Base-by-base conservation (phyloP, 2,888 invertebrate species). In the Leucoptera coffeella region DNA sequence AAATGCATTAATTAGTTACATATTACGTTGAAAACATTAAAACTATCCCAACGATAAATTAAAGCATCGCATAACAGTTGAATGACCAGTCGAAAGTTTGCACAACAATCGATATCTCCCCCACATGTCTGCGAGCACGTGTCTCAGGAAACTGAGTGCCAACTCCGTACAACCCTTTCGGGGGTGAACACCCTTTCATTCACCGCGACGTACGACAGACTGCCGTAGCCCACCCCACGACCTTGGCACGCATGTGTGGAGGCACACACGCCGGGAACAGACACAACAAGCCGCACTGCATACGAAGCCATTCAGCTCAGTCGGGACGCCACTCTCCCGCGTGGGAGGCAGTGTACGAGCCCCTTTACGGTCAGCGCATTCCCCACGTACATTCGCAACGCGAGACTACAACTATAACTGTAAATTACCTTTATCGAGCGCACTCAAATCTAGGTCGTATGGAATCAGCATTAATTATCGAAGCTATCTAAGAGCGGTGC, bases 401-500 rank as follows among this genome's bases (percentile, higher is more conserved):
- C 62, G 61, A 65, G 62, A n/a, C 64, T 65, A 64, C 58, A 61
- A 62, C 62, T 60, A 64, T 60, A 65, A 64, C 65, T 62, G 67
- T 67, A 64, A 64, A 65, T 65, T 65, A 64, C 61, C 55, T 67
- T 61, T 61, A 62, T 61, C 65, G 60, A 61, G 54, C 59, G 50
- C 50, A 50, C 50, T 56, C 52, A 53, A 58, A 67, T 56, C 56
- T 67, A 62, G 67, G 67, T 67, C 67, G 67, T 65, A 67, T 67
- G 69, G 64, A 67, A 65, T 69, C 67, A 67, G 61, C 65, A 67
- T 67, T 65, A 67, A 67, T 67, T 67, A 65, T 65, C 60, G 59
- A 54, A 61, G 52, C 62, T 65, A 67, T 67, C 65, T 65, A 50
- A 57, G 56, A 59, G 55, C 62, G 59, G 60, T 59, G 60, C 58